Conservation (phyloP, 1,140 invertebrate genomes). For the Pissodes strobi region DNA sequence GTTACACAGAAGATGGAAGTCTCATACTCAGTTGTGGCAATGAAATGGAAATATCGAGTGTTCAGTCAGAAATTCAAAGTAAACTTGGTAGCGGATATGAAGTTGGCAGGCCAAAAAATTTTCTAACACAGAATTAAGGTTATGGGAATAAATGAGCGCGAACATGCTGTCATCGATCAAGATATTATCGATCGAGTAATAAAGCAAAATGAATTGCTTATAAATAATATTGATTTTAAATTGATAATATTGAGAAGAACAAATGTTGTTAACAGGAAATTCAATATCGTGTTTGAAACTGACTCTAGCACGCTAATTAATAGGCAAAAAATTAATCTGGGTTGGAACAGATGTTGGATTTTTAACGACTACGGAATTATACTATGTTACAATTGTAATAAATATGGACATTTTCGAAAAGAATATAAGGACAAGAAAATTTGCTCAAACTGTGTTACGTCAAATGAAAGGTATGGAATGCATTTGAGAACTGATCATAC, state of each 20-base stretch:
- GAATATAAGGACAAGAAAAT: conserved; percentile 14
- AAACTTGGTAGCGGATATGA: neutral
- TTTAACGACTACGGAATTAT: conserved; percentile 15
- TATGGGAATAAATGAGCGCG: neutral
- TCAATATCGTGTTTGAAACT: conserved; percentile 5
- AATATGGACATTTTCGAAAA: conserved; percentile 9
- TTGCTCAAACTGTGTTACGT: conserved; percentile 12
- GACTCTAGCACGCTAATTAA: neutral
- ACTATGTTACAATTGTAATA: conserved; percentile 19
- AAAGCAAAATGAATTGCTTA: neutral
- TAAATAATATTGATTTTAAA: conserved; percentile 5
- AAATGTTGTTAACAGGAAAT: neutral
- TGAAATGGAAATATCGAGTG: conserved; percentile 4
- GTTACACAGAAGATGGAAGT: neutral
- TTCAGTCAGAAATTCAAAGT: conserved; percentile 4
- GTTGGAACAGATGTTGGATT: conserved; percentile 17
- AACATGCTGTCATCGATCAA: neutral
- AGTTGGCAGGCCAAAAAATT: neutral
- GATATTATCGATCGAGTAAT: neutral
- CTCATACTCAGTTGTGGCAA: conserved; percentile 2
- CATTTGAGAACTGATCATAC: conserved; percentile 12
- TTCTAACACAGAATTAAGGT: conserved; percentile 2
- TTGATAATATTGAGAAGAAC: neutral
- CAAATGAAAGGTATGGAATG: conserved; percentile 20
- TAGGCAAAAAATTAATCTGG: conserved; percentile 13